Evolutionary conservation across 2,113 vertebrate species (phyloP).

Genomic region (Percina caprodes): DNA sequence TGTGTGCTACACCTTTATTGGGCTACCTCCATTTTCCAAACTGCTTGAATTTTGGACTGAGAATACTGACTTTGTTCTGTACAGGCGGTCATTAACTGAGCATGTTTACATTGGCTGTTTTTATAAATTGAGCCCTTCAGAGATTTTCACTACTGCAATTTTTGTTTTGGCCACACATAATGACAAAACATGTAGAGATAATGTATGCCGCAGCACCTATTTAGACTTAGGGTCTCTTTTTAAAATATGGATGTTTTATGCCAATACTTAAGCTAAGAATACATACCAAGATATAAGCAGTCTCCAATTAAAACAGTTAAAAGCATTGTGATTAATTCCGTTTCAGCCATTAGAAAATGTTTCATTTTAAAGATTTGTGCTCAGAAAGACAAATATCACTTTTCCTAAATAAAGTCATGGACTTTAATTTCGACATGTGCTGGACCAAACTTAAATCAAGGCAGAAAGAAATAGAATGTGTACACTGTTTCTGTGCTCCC

Average conservation of each 20-base stretch:
- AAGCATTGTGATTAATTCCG: background rate
- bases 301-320: background rate
- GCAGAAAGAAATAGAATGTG: background rate
- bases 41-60: slow-evolving; percentile 52
- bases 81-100: slow-evolving; percentile 10
- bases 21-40: slow-evolving; percentile 58
- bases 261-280: background rate
- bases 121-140: slow-evolving; percentile 47
- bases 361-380: background rate
- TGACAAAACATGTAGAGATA: too few species aligned
- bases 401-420: background rate
- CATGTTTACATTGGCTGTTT: slow-evolving; percentile 46
- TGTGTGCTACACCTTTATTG: slow-evolving; percentile 35
- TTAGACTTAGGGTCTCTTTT: background rate
- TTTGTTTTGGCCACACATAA: background rate
- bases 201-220: background rate
- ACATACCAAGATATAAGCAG: background rate
- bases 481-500: background rate
- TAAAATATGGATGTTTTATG: background rate
- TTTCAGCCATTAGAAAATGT: background rate
- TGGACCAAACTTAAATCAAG: too few species aligned
- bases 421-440: background rate
- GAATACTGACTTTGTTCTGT: slow-evolving; percentile 13
- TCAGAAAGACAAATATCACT: background rate
- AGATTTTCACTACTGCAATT: slow-evolving; percentile 40